These are phyloP conservation scores for Rhinogobius similis DNA, from an alignment of 2,113 vertebrate genomes.

Conservation along the genomic window DNA sequence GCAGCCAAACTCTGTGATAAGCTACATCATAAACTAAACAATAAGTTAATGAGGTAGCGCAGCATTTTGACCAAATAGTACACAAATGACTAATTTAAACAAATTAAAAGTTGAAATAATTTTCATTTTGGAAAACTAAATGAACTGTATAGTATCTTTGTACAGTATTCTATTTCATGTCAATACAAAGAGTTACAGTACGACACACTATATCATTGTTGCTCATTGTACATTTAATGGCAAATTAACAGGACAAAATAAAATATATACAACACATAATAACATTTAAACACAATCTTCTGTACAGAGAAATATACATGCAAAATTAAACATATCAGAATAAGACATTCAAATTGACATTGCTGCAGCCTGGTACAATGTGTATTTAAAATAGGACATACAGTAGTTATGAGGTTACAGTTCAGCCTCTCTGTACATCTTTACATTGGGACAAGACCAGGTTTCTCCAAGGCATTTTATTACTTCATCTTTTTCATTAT, in stretches of 20 bases:
- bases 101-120: too few relatives aligned
- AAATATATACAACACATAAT: conserved; percentile 93
- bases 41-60: too few relatives aligned
- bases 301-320: conserved; percentile 99
- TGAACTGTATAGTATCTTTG: too few relatives aligned
- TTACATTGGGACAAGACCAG: conserved; percentile 75
- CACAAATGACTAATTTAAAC: too few relatives aligned
- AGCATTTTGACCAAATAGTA: too few relatives aligned
- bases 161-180: background rate
- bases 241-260: conserved; percentile 94
- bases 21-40: too few relatives aligned
- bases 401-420: conserved; percentile 80
- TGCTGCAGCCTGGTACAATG: conserved; percentile 69
- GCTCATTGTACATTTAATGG: conserved; percentile 91
- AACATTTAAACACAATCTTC: conserved; percentile 90
- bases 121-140: too few relatives aligned
- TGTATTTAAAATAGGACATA: conserved; percentile 83
- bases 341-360: conserved; percentile 80
- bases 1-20: too few relatives aligned
- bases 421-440: conserved; percentile 89
- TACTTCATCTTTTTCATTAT: conserved; percentile 22
- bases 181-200: background rate
- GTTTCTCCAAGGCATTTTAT: conserved; percentile 57
- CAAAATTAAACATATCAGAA: conserved; percentile 86
- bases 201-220: conserved; percentile 6